Conservation (phyloP, 2,888 invertebrate species). For the Lasioglossum pauxillum region DNA sequence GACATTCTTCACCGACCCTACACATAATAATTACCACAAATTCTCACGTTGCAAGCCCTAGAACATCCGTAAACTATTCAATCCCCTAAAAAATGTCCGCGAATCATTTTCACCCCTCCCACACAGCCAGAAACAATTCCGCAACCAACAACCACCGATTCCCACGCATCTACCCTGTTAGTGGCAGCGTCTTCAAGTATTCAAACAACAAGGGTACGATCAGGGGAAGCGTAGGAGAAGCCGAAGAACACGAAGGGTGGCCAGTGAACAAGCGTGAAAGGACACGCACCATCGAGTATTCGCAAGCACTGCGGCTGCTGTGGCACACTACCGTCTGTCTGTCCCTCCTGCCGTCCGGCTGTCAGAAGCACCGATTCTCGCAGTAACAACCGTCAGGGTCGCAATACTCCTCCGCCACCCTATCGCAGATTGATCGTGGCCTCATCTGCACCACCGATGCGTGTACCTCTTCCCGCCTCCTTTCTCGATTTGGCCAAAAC, state of each 20-base stretch:
- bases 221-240: not conserved
- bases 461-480: constrained; percentile 15
- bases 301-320: constrained; percentile 83
- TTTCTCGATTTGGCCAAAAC: constrained; percentile 7
- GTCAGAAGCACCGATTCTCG: constrained; percentile 80
- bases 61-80: not conserved
- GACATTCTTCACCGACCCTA: not conserved
- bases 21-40: not conserved
- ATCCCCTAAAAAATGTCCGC: not conserved
- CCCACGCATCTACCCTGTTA: not conserved
- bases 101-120: not conserved
- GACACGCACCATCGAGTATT: constrained; percentile 83
- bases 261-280: constrained; percentile 59
- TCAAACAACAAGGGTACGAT: not conserved
- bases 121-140: not conserved
- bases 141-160: not conserved
- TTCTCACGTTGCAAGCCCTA: not conserved
- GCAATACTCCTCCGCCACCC: constrained; percentile 81
- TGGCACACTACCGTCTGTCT: constrained; percentile 82
- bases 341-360: constrained; percentile 80
- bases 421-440: constrained; percentile 80
- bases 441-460: constrained; percentile 77
- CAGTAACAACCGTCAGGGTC: constrained; percentile 77
- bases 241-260: constrained; percentile 12
- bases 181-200: not conserved